Evolutionary conservation across 64 coral and sea anemone genomes (phyloP), one percentile per base, ranked within the genome.

Genomic region (Stichodactyla mertensii): DNA sequence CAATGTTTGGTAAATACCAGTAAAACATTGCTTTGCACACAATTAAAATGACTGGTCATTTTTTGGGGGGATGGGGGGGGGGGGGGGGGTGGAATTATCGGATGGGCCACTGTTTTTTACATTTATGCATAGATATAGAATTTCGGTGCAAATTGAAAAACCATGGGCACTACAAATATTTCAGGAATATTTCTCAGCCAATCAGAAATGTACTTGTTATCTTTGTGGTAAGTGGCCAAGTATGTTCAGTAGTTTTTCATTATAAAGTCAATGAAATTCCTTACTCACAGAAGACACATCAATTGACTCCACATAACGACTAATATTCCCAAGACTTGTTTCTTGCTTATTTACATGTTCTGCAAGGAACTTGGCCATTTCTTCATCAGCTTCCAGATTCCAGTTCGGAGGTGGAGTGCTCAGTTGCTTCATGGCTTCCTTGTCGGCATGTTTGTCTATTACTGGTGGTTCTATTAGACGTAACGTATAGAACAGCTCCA

Each of bases 371-470:
- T 92, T 94, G 59, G 97, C 97, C 9, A 99, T 83, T 69, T 99
- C 97, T 31, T 99, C 97, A 78, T 99, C 97, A 57, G 97, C 97
- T 77, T 99, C 93, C 57, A 99, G 71, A 71, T 80, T 88, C 97
- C 97, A 99, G 55, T 99, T 99, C 61, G 90, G 90, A 57, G 97
- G 93, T 57, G 90, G 97, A 13, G 82, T 77, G 52, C 90, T 99
- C 24, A 99, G 78, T 16, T 95, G 87, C 28, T 53, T 87, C 97
- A 99, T 88, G 14, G 93, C 97, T 82, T 95, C 97, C 90, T 90
- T 94, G 86, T 99, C 97, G 15, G 88, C 97, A 93, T 90, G 89
- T 16, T 88, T 88, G 58, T 92, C 93, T 55, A 95, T 82, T 10
- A 89, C 61, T 16, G 90, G 89, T 14, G 90, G 90, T 51, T 93